phyloP scores from a whole-genome alignment of 2,797 vertebrate genomes.

The Etheostoma perlongum region DNA sequence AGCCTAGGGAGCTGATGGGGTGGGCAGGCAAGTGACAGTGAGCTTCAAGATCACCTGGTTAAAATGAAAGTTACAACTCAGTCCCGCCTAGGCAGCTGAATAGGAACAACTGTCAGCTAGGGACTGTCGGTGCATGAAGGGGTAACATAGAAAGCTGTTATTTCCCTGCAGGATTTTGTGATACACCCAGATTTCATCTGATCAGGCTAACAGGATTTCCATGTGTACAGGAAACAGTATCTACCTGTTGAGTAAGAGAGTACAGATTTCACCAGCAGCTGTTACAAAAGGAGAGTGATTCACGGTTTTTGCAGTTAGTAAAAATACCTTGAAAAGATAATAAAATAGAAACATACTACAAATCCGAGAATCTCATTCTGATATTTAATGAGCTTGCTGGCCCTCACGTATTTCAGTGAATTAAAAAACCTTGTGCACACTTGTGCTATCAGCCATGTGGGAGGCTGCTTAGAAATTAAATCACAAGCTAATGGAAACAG shows the following conservation, averaged over 20 bases:
- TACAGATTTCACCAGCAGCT: constrained; percentile 9
- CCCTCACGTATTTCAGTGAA: background rate
- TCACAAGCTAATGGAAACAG: constrained; percentile 45
- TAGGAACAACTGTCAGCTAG: constrained; percentile 12
- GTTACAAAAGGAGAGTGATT: background rate
- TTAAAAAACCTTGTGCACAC: background rate
- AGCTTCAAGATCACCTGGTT: constrained; percentile 52
- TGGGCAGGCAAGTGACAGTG: background rate
- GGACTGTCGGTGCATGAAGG: constrained; percentile 31
- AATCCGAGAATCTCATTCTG: background rate
- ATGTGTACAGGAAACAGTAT: constrained; percentile 17
- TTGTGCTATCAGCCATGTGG: constrained; percentile 26
- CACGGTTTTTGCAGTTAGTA: background rate
- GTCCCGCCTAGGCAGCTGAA: constrained; percentile 46
- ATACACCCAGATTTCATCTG: constrained; percentile 31
- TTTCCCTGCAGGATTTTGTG: constrained; percentile 46
- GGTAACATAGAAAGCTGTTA: constrained; percentile 32
- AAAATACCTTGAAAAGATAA: background rate
- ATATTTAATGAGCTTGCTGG: background rate
- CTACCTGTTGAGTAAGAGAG: background rate
- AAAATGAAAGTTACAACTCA: constrained; percentile 69
- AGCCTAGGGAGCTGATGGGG: constrained; percentile 8
- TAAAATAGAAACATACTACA: background rate
- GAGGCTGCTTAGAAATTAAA: constrained; percentile 37
- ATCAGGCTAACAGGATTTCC: constrained; percentile 34